Base-by-base conservation (phyloP, 1,140 invertebrate genomes). In the Achroia grisella region DNA sequence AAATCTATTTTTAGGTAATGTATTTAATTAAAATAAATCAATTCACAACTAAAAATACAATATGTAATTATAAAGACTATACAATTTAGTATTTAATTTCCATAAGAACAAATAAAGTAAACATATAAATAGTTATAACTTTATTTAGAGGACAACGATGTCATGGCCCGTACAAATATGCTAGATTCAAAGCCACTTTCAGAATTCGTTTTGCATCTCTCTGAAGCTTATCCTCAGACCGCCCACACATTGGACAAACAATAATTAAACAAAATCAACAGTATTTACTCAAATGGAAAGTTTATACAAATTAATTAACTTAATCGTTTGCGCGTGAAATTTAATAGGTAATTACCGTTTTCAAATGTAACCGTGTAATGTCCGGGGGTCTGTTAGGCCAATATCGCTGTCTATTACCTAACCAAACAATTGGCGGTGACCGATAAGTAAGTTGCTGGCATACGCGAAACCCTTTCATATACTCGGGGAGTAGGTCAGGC, bases 331-430 rank as follows among this genome's bases (percentile, higher is more conserved):
- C 35, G 48, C 44, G 52, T 67, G 58, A 66, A 56, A 71, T 72
- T 76, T 71, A 70, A 76, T 70, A 60, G 67, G 62, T 65, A 71
- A 73, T 81, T 70, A 71, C 62, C 54, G 65, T 55, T 65, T 61
- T 46, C 52, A 62, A 71, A 57, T 62, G 52, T 61, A 65, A 62
- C 49, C 52, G 46, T 61, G 56, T 64, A 70, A 64, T 52, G 65
- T 62, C 57, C n/a, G 44, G 40, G 44, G 56, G 60, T 55, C 53
- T 44, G 54, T 52, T 62, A 53, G 49, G 49, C 49, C 46, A 44
- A 39, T 29, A 8, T 39, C 48, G 52, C 51, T 48, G 64, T 69
- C 71, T 72, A 70, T 71, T 62, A 67, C 76, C 75, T 82, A 77
- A 78, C 56, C 67, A 82, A 82, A 82, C 78, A 80, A 62, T 74